Evolutionary conservation across 2,888 invertebrate genomes (phyloP), one percentile per base, ranked within the genome.

Genomic region (Tetragonula carbonaria): DNA sequence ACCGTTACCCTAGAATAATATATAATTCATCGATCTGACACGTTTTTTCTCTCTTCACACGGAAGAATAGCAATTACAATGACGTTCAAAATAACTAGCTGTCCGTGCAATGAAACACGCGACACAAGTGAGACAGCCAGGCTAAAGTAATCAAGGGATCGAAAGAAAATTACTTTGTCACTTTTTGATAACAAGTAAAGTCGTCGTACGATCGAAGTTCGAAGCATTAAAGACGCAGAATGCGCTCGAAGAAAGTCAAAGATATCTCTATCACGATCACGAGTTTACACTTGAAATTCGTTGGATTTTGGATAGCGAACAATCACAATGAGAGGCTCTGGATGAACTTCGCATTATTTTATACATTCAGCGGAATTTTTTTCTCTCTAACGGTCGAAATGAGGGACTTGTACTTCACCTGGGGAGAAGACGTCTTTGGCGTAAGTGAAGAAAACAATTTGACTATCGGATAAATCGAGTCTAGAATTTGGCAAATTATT

Each of bases 261-360:
- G 82, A 84, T 50, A 2, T 86, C 0, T 79, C 88, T 0, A 66
- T 86, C 57, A 51, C 0, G 11, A 13, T 88, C 8, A 90, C 88
- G 21, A 75, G 85, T 18, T 87, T 90, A 18, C 88, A 84, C 28
- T 86, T 91, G 91, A 91, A 85, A 63, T 68, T 86, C 11, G 86
- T 86, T 2, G 91, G 91, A 0, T 89, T 91, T 59, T 92, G 92
- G 92, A 21, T 79, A 18, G 83, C 88, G 6, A 67, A 77, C 0
- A 83, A 78, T 13, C 14, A 63, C 11, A 62, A 38, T 4, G 88
- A 91, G 38, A 67, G 86, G 79, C 70, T 72, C 0, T 11, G 80
- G 2, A 84, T 88, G 59, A 74, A 73, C 1, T 2, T 78, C 2
- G 88, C 88, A 1, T 45, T 88, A 0, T n/a, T n/a, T 53, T 91